A percentile compares a stretch with the other conserved stretches of the same genome.
These are phyloP conservation scores for Oncopodura yosiiana DNA, from an alignment of 1,140 invertebrate genomes.

Conservation along the genomic window DNA sequence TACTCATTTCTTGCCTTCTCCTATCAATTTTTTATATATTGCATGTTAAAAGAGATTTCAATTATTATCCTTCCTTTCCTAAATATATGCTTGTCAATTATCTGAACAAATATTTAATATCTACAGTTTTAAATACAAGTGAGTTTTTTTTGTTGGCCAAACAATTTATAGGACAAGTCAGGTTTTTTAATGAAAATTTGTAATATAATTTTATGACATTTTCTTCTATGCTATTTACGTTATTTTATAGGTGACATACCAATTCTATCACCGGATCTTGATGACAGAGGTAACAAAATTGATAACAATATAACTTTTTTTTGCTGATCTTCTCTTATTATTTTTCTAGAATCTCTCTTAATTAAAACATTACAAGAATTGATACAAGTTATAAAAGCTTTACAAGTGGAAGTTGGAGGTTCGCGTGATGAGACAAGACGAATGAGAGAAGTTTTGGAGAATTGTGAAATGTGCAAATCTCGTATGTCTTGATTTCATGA, in stretches of 20 bases:
- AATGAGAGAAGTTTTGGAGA: conserved; percentile 59
- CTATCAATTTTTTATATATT: no score
- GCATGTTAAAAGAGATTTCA: no score
- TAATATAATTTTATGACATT: no score
- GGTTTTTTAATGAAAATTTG: no score
- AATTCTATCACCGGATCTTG: conserved; percentile 51
- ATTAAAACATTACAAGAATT: conserved; percentile 60
- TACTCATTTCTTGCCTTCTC: no score
- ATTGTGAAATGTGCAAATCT: conserved; percentile 59
- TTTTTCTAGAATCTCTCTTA: conserved; percentile 51
- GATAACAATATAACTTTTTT: neutral
- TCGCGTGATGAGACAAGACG: conserved; percentile 61
- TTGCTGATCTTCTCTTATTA: conserved; percentile 9
- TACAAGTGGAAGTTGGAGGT: conserved; percentile 55
- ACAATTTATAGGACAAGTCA: no score
- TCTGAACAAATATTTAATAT: no score
- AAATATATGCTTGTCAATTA: no score
- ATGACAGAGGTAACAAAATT: conserved; percentile 47
- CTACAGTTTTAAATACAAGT: no score
- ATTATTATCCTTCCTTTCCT: no score
- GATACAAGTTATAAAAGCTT: conserved; percentile 57
- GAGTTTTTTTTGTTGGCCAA: no score
- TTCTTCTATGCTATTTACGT: no score
- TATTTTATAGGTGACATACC: conserved; percentile 58
- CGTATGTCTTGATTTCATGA: conserved; percentile 1